Conservation (phyloP, 2,888 invertebrate genomes). For the Coenonympha glycerion region DNA sequence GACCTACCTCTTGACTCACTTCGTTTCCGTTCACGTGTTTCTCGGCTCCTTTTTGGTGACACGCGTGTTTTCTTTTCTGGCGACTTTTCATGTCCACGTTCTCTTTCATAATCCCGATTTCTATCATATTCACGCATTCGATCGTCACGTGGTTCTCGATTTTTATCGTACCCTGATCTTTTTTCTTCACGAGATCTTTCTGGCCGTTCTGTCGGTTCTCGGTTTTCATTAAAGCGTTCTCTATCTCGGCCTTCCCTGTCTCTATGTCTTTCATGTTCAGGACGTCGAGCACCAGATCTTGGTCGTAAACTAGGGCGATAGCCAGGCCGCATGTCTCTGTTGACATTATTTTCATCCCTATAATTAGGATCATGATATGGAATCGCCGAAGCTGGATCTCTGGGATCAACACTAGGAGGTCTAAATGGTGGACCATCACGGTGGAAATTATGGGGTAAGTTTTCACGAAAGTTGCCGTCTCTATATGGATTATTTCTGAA, state of each 20-base stretch:
- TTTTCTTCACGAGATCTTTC: conserved; percentile 64
- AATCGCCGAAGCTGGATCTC: conserved; percentile 45
- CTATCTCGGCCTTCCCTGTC: conserved; percentile 64
- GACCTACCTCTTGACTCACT: conserved; percentile 67
- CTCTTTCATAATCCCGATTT: conserved; percentile 53
- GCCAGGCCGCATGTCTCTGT: conserved; percentile 51
- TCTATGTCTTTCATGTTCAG: conserved; percentile 58
- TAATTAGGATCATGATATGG: conserved; percentile 59
- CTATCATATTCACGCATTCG: conserved; percentile 42
- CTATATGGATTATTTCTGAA: conserved; percentile 58
- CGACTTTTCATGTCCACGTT: conserved; percentile 58
- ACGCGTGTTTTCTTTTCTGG: conserved; percentile 58
- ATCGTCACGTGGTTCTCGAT: conserved; percentile 49
- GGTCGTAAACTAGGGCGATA: conserved; percentile 49
- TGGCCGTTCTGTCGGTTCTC: conserved; percentile 55
- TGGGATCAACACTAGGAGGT: conserved; percentile 57
- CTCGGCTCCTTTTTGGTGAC: conserved; percentile 61
- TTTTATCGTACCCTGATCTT: conserved; percentile 50
- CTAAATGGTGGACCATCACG: conserved; percentile 58
- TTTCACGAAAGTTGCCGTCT: conserved; percentile 58
- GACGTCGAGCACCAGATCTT: conserved; percentile 52
- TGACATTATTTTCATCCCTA: conserved; percentile 52
- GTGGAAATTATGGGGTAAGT: conserved; percentile 52
- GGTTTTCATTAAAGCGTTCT: conserved; percentile 58
- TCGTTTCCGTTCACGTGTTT: conserved; percentile 58